Percentiles rank a stretch among this genome's conserved stretches.
Evolutionary conservation across 1,140 invertebrate species (phyloP).

Genomic region (Oreohelix idahoensis): DNA sequence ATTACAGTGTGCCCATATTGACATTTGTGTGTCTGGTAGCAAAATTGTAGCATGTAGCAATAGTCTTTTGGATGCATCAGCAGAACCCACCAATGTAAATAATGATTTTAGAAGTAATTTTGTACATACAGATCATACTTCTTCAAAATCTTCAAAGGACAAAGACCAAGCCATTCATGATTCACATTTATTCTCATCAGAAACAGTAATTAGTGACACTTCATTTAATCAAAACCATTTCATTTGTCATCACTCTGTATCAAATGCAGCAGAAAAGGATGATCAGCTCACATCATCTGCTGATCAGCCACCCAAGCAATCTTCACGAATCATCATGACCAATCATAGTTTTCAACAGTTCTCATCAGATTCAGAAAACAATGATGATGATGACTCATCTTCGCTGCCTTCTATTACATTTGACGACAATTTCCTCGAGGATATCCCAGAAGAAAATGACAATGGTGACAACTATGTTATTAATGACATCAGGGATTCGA

Average conservation of each 20-base stretch:
- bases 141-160: neutral
- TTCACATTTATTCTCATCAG: neutral
- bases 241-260: neutral
- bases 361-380: conserved; percentile 28
- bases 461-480: conserved; percentile 54
- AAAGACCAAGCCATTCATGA: neutral
- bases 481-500: neutral
- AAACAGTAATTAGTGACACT: neutral
- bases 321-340: conserved; percentile 15
- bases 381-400: conserved; percentile 19
- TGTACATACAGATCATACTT: neutral
- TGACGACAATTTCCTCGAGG: conserved; percentile 62
- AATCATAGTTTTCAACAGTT: conserved; percentile 29
- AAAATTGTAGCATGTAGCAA: neutral
- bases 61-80: neutral
- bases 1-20: neutral
- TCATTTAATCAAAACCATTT: neutral
- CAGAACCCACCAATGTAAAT: neutral
- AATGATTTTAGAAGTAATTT: neutral
- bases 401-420: conserved; percentile 49
- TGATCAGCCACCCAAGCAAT: neutral
- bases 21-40: neutral
- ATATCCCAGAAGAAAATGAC: conserved; percentile 60
- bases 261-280: neutral
- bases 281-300: neutral